Evolutionary conservation across 1,140 invertebrate species (phyloP).

Genomic region (Gyrodactylus salaris): DNA sequence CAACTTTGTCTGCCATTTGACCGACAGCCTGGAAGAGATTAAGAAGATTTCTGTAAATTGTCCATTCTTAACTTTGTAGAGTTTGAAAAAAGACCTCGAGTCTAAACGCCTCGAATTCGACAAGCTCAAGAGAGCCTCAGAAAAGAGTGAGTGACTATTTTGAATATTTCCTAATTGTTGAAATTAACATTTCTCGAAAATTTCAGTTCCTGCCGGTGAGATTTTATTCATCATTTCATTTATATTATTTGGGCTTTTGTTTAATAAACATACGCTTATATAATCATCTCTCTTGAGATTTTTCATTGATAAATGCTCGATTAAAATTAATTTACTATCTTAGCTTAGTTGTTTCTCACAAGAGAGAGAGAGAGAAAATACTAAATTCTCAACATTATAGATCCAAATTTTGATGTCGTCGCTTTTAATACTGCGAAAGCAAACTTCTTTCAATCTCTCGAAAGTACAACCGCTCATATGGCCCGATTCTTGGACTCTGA

Average conservation of each 20-base stretch:
- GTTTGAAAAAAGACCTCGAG: background rate
- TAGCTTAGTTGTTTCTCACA: no score
- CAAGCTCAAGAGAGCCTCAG: background rate
- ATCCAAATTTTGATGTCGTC: background rate
- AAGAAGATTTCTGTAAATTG: background rate
- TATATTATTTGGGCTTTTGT: no score
- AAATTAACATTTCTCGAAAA: no score
- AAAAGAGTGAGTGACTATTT: background rate
- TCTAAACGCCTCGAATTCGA: background rate
- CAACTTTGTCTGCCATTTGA: background rate
- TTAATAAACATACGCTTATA: no score
- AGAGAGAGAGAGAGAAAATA: no score
- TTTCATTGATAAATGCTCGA: no score
- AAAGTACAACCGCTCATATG: background rate
- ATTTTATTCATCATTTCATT: no score
- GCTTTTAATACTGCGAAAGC: background rate
- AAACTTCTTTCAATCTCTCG: background rate
- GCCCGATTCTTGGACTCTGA: background rate
- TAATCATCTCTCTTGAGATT: no score
- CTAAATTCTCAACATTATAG: no score
- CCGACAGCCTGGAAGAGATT: background rate
- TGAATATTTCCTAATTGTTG: no score
- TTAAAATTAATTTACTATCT: no score
- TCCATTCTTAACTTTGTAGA: background rate
- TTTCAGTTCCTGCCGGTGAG: no score